Conservation (phyloP, 2,888 invertebrate genomes). For the Lithophane ornitopus region DNA sequence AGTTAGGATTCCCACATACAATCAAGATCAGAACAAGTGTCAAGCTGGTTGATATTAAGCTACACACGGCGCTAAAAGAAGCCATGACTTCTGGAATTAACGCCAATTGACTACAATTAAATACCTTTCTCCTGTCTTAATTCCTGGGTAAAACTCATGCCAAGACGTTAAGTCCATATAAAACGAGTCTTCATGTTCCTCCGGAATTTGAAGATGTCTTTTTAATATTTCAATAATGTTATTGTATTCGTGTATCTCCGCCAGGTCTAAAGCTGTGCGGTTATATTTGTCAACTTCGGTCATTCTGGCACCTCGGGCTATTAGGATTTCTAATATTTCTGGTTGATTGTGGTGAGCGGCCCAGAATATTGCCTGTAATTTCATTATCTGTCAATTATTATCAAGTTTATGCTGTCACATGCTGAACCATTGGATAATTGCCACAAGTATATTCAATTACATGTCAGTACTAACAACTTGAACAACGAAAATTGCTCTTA, state of each 20-base stretch:
- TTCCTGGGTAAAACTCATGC: constrained; percentile 89
- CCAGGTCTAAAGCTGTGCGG: constrained; percentile 89
- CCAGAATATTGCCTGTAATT: constrained; percentile 91
- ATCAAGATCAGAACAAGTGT: neutral
- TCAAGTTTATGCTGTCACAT: neutral
- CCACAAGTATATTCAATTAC: neutral
- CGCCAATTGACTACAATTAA: constrained; percentile 11
- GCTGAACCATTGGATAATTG: neutral
- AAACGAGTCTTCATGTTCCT: constrained; percentile 69
- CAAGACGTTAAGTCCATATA: constrained; percentile 77
- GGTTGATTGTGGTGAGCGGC: constrained; percentile 90
- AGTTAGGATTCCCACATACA: neutral
- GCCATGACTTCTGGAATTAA: no score
- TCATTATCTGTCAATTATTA: neutral
- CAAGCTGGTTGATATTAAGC: neutral
- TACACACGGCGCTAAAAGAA: neutral
- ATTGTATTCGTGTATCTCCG: constrained; percentile 87
- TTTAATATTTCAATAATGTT: constrained; percentile 86
- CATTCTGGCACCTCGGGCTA: constrained; percentile 88
- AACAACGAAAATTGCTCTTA: neutral
- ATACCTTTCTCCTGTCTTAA: constrained; percentile 80
- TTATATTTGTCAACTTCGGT: constrained; percentile 88
- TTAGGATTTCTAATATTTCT: constrained; percentile 89
- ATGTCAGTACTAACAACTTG: neutral
- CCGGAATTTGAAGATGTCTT: constrained; percentile 75